phyloP scores from a whole-genome alignment of 53 echinoderm and acorn worm genomes.

The Luidia sarsii region DNA sequence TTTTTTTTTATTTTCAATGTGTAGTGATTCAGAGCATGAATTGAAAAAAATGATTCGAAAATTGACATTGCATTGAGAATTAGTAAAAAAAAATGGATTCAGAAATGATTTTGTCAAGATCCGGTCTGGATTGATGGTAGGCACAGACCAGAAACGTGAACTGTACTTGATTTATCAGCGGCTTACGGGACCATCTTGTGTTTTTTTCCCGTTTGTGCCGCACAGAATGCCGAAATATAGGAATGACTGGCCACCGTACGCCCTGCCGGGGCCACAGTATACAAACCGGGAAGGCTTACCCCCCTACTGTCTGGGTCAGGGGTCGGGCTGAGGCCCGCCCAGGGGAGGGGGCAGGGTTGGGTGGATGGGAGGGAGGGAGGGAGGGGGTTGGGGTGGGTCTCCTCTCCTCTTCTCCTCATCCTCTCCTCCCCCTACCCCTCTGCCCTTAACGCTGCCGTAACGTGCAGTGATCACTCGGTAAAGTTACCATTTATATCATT shows the following conservation, averaged over 20 bases:
- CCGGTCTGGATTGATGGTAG: too few species aligned
- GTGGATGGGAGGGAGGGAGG: too few species aligned
- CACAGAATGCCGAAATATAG: slow-evolving; percentile 37
- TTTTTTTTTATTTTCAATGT: not conserved
- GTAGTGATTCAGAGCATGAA: not conserved
- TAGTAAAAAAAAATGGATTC: not conserved
- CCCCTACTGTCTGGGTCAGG: slow-evolving; percentile 14
- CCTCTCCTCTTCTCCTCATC: too few species aligned
- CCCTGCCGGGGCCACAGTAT: slow-evolving; percentile 1
- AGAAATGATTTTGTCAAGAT: not conserved
- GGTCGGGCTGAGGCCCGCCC: not conserved
- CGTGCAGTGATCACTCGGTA: too few species aligned
- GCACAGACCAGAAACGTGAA: slow-evolving; percentile 23
- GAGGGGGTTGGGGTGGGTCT: too few species aligned
- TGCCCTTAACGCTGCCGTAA: too few species aligned
- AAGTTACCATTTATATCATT: too few species aligned
- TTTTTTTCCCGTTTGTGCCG: slow-evolving; percentile 22
- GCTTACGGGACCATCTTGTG: slow-evolving; percentile 21
- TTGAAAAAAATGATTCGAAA: not conserved
- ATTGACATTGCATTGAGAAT: too few species aligned
- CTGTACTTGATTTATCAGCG: slow-evolving; percentile 16
- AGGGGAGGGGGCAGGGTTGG: too few species aligned
- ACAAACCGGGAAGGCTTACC: slow-evolving; percentile 2
- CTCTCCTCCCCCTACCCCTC: too few species aligned
- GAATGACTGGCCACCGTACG: slow-evolving; percentile 24